A percentile compares a stretch with the other conserved stretches of the same genome.
phyloP scores from a whole-genome alignment of 2,797 vertebrate genomes.

The Ceryle rudis region DNA sequence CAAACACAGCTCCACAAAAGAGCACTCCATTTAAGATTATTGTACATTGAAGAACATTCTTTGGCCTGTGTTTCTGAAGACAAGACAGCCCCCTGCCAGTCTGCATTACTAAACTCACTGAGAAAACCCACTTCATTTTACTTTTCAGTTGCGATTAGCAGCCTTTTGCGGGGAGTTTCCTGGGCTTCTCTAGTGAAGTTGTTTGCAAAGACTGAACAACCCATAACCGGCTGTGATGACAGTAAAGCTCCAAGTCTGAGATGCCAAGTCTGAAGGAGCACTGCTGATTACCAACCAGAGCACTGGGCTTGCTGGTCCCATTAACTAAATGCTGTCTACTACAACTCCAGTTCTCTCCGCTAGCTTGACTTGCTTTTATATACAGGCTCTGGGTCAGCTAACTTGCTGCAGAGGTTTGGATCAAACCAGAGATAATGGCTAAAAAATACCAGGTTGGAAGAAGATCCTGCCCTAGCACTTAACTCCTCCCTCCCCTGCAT shows the following conservation, averaged over 20 bases:
- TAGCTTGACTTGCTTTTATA: neutral
- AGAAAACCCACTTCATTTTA: conserved; percentile 43
- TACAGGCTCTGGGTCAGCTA: neutral
- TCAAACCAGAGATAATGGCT: neutral
- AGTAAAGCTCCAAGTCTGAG: neutral
- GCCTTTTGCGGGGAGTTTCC: neutral
- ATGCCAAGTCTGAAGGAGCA: neutral
- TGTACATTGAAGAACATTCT: neutral
- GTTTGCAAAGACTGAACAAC: neutral
- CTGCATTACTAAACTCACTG: conserved; percentile 21
- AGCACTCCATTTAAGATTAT: neutral
- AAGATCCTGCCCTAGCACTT: neutral
- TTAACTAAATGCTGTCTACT: neutral
- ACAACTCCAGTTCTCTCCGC: neutral
- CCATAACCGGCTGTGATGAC: fast-evolving
- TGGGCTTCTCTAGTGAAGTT: neutral
- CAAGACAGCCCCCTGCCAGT: neutral
- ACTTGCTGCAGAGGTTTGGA: neutral
- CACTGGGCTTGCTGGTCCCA: neutral
- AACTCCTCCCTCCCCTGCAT: neutral
- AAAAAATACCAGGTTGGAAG: neutral
- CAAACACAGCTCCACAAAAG: neutral
- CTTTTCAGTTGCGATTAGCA: neutral
- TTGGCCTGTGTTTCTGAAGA: neutral
- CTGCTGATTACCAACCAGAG: neutral